phyloP scores from a whole-genome alignment of 2,888 invertebrate genomes.

The Chaetogeoica ovagalla region DNA sequence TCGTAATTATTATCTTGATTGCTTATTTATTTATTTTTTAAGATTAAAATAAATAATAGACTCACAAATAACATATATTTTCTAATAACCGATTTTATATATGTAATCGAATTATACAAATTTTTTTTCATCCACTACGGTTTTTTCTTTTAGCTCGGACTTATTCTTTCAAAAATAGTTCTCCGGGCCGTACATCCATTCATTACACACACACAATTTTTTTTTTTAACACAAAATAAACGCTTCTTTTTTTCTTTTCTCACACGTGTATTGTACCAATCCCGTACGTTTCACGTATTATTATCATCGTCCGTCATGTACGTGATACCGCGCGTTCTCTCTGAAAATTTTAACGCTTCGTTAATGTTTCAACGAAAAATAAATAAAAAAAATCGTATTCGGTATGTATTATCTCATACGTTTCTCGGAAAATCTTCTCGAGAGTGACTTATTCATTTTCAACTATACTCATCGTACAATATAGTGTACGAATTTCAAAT shows the following conservation, averaged over 20 bases:
- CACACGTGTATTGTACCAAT: constrained; percentile 5
- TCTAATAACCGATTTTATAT: too few species aligned
- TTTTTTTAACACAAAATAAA: constrained; percentile 18
- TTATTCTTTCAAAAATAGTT: constrained; percentile 6
- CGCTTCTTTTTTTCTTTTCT: background rate
- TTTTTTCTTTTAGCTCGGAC: background rate
- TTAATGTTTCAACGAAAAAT: background rate
- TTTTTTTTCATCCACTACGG: background rate
- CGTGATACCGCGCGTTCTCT: background rate
- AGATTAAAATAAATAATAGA: too few species aligned
- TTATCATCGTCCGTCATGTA: background rate
- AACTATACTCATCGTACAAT: background rate
- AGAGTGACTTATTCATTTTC: constrained; percentile 15
- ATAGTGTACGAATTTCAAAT: background rate
- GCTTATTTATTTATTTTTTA: too few species aligned
- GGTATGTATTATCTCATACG: too few species aligned
- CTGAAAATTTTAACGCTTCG: background rate
- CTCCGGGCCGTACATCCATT: background rate
- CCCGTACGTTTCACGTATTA: constrained; percentile 11
- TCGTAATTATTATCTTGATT: too few species aligned
- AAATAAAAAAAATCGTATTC: too few species aligned
- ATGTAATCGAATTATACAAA: too few species aligned
- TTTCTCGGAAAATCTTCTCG: background rate
- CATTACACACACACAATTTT: background rate
- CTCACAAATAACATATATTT: too few species aligned